A percentile compares a stretch with the other conserved stretches of the same genome.
Evolutionary conservation across 1,140 invertebrate genomes (phyloP).

Genomic region (Saxidomus purpurata): DNA sequence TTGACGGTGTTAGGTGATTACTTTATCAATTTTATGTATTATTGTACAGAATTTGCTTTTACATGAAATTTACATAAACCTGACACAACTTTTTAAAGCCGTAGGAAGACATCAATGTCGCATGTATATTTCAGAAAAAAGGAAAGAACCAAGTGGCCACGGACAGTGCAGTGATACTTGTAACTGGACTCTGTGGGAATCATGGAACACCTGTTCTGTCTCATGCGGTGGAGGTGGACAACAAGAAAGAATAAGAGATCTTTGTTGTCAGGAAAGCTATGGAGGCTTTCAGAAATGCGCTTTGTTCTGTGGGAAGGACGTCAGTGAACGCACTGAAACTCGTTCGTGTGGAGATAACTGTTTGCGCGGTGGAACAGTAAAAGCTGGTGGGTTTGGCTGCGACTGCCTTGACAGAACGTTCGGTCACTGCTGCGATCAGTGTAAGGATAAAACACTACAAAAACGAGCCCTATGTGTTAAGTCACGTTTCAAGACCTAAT

Average conservation of each 20-base stretch:
- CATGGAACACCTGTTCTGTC: neutral
- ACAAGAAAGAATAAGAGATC: neutral
- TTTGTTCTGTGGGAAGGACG: neutral
- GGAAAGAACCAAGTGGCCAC: no score
- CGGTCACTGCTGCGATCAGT: slow-evolving; percentile 15
- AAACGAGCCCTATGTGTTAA: no score
- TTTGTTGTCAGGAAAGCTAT: neutral
- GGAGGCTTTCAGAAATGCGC: neutral
- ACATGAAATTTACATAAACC: no score
- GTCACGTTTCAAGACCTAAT: no score
- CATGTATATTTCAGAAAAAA: no score
- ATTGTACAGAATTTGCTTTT: no score
- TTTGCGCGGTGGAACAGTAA: neutral
- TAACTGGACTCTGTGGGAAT: neutral
- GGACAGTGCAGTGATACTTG: neutral
- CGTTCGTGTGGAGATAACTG: neutral
- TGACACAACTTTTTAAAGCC: no score
- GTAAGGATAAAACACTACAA: no score
- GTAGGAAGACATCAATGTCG: no score
- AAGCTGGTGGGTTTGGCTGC: neutral
- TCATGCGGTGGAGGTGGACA: neutral
- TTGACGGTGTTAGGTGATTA: no score
- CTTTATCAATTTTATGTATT: no score
- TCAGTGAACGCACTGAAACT: neutral
- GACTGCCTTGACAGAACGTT: slow-evolving; percentile 6